phyloP scores from a whole-genome alignment of 2,888 invertebrate species.

The Steinernema hermaphroditum region DNA sequence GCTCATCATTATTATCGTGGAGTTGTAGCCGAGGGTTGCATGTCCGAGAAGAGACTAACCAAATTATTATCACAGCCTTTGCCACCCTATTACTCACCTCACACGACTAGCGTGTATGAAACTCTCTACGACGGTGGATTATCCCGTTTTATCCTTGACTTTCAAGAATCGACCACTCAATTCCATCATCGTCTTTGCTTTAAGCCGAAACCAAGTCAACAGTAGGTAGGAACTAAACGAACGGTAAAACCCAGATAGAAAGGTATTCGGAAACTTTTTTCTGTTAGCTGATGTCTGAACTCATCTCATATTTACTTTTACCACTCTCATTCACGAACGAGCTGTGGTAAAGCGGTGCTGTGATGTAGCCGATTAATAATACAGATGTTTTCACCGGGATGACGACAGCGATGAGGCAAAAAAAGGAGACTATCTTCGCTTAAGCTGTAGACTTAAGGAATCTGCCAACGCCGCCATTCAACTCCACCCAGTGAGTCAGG shows the following conservation, averaged over 20 bases:
- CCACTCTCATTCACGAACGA: too few relatives aligned
- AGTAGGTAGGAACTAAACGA: neutral
- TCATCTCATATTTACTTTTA: too few relatives aligned
- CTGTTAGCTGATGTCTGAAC: too few relatives aligned
- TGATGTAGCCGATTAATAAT: conserved; percentile 6
- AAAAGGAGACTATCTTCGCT: too few relatives aligned
- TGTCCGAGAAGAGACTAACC: neutral
- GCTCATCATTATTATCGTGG: conserved; percentile 11
- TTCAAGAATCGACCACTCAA: neutral
- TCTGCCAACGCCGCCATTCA: too few relatives aligned
- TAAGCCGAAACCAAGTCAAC: neutral
- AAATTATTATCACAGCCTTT: neutral
- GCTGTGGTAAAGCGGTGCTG: neutral
- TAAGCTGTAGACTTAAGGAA: too few relatives aligned
- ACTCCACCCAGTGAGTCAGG: too few relatives aligned
- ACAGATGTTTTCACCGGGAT: conserved; percentile 6
- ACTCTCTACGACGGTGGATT: too few relatives aligned
- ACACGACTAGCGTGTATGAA: neutral
- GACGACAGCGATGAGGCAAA: too few relatives aligned
- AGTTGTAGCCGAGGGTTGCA: neutral
- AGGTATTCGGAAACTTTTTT: too few relatives aligned
- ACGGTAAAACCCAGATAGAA: too few relatives aligned
- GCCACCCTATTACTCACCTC: conserved; percentile 14
- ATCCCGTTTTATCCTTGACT: too few relatives aligned
- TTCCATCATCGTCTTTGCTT: neutral